Evolutionary conservation across 2,113 vertebrate species (phyloP).

Genomic region (Xerus inauris): DNA sequence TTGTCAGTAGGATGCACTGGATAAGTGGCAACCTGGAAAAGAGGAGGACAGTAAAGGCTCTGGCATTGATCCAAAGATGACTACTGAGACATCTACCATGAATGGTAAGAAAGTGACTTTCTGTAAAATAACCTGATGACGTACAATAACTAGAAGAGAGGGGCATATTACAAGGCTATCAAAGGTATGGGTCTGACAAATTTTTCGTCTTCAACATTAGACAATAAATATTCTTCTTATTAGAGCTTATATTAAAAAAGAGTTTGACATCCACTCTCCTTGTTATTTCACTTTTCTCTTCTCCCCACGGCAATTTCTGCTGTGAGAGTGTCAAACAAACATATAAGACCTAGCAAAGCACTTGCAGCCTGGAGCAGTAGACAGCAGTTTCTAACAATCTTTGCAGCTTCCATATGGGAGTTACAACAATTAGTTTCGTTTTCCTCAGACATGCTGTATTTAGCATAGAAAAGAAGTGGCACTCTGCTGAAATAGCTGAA

Average conservation of each 20-base stretch:
- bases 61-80: not conserved
- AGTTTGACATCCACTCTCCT: slow-evolving; percentile 38
- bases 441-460: slow-evolving; percentile 47
- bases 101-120: not conserved
- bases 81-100: not conserved
- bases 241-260: not conserved
- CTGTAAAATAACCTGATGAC: not conserved
- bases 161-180: not conserved
- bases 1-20: not conserved
- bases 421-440: slow-evolving; percentile 48
- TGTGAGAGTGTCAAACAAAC: slow-evolving; percentile 64
- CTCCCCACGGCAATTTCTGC: not conserved
- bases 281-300: slow-evolving; percentile 44
- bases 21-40: not conserved
- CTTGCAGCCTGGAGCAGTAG: slow-evolving; percentile 36
- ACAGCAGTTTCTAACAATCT: slow-evolving; percentile 46
- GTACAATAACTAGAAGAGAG: not conserved
- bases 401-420: slow-evolving; percentile 37
- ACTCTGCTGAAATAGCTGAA: not conserved
- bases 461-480: slow-evolving; percentile 43
- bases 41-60: not conserved
- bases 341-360: not conserved
- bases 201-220: slow-evolving; percentile 20
- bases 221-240: slow-evolving; percentile 31
- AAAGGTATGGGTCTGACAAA: not conserved